A percentile compares a stretch with the other conserved stretches of the same genome.
phyloP scores from a whole-genome alignment of 2,888 invertebrate species.

The Beris chalybata region DNA sequence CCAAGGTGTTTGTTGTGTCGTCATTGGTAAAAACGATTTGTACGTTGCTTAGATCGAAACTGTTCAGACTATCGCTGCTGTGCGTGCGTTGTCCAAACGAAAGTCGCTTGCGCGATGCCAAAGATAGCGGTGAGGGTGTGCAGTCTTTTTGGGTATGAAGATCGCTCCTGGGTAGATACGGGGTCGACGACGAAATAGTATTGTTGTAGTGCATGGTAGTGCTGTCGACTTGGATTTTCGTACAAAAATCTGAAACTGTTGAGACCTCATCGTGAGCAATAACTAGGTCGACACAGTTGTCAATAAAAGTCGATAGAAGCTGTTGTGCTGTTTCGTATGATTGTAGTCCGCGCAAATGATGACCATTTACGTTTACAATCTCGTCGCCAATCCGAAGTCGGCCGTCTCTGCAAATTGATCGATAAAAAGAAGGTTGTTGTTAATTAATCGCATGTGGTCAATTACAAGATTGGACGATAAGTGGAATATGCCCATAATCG shows the following conservation, averaged over 20 bases:
- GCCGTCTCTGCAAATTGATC: constrained; percentile 66
- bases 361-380: constrained; percentile 86
- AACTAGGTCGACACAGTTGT: constrained; percentile 61
- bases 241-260: constrained; percentile 47
- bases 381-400: constrained; percentile 83
- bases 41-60: constrained; percentile 48
- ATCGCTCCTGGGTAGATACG: constrained; percentile 2
- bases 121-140: background rate
- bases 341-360: constrained; percentile 72
- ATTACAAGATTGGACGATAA: no score
- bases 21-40: constrained; percentile 45
- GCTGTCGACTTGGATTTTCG: constrained; percentile 53
- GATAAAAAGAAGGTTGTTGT: background rate
- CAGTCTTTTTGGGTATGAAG: constrained; percentile 2
- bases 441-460: background rate
- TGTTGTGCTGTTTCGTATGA: constrained; percentile 67
- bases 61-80: constrained; percentile 51
- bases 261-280: constrained; percentile 68
- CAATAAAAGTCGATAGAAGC: constrained; percentile 54
- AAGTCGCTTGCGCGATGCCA: constrained; percentile 46
- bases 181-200: constrained; percentile 22
- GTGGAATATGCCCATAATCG: no score
- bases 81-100: constrained; percentile 51
- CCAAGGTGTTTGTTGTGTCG: background rate
- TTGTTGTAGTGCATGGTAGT: constrained; percentile 38